A percentile compares a stretch with the other conserved stretches of the same genome.
These are phyloP conservation scores for Bujurquina vittata DNA, from an alignment of 2,113 vertebrate species.

Conservation along the genomic window DNA sequence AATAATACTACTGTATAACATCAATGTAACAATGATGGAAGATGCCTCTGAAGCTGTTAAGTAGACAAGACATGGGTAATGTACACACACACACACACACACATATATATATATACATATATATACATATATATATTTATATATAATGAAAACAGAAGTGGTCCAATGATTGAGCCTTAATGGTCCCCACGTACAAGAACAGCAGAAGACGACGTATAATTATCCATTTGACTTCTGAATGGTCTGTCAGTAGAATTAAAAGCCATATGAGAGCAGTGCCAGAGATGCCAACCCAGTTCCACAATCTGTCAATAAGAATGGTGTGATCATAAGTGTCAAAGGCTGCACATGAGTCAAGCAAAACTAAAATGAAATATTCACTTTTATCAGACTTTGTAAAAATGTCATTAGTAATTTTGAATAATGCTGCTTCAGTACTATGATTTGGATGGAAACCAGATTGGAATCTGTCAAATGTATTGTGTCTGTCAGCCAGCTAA, in stretches of 20 bases:
- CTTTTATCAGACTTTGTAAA: neutral
- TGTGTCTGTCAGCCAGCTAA: too few relatives aligned
- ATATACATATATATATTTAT: too few relatives aligned
- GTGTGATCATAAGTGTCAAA: neutral
- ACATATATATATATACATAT: too few relatives aligned
- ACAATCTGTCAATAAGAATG: neutral
- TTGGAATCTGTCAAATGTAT: too few relatives aligned
- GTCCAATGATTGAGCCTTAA: neutral
- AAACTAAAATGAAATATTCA: neutral
- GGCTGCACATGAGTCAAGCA: neutral
- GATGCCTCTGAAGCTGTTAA: accelerated
- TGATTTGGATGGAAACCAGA: neutral
- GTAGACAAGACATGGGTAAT: neutral
- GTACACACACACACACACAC: too few relatives aligned
- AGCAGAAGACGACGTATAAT: neutral
- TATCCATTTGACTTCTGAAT: neutral
- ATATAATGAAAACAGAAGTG: neutral
- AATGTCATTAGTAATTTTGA: neutral
- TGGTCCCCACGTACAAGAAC: neutral
- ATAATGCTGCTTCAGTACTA: neutral
- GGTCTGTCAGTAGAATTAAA: neutral
- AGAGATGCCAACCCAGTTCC: neutral
- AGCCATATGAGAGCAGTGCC: neutral
- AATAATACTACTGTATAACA: neutral
- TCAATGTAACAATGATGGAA: neutral